These are phyloP conservation scores for Hydrozoanthus tunicans DNA, from an alignment of 64 coral and sea anemone species.

Conservation along the genomic window DNA sequence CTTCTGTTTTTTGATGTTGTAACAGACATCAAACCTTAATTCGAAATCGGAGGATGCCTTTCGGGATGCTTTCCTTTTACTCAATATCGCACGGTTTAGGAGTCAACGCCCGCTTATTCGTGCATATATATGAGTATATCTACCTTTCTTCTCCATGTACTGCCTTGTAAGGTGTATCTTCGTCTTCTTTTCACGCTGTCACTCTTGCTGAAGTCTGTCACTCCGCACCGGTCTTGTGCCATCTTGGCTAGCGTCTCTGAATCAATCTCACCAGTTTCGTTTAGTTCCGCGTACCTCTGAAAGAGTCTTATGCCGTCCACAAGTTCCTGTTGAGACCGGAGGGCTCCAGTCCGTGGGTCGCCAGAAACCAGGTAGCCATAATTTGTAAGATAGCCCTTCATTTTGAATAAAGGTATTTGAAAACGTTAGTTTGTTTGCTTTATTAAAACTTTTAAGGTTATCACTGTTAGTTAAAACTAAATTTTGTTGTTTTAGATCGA, in stretches of 20 bases:
- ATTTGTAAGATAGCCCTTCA: not conserved
- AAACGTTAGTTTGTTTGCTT: not conserved
- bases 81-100: too few relatives aligned
- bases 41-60: too few relatives aligned
- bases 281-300: not conserved
- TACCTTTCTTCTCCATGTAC: not conserved
- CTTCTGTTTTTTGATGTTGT: too few relatives aligned
- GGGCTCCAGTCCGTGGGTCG: not conserved
- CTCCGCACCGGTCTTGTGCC: not conserved
- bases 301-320: not conserved
- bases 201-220: not conserved
- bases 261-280: not conserved
- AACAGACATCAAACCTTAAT: too few relatives aligned
- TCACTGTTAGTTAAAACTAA: not conserved
- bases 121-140: too few relatives aligned
- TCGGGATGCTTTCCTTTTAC: too few relatives aligned
- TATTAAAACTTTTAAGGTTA: not conserved
- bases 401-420: not conserved
- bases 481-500: not conserved
- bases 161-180: constrained; percentile 15
- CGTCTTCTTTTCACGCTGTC: not conserved
- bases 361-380: not conserved
- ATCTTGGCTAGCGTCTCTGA: not conserved
- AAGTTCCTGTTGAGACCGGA: not conserved
- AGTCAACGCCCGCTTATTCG: too few relatives aligned